These are phyloP conservation scores for Pelobates fuscus DNA, from an alignment of 2,113 vertebrate species.

Conservation along the genomic window DNA sequence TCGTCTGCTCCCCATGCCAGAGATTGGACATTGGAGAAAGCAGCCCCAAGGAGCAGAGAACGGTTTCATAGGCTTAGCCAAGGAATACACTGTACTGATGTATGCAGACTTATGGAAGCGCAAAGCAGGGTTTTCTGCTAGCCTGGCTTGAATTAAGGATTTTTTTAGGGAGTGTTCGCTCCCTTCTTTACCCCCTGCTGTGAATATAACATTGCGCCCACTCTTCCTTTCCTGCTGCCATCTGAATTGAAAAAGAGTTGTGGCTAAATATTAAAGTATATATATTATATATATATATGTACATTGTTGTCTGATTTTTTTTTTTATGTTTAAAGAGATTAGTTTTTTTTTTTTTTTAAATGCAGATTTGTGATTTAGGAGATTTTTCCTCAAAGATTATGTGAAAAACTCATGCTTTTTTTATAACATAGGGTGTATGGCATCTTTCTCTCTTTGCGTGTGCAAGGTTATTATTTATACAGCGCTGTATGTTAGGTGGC, in stretches of 20 bases:
- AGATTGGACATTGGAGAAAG: conserved; percentile 66
- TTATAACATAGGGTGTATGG: too few relatives aligned
- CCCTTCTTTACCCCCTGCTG: conserved; percentile 32
- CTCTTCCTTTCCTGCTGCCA: conserved; percentile 35
- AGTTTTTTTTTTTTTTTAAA: too few relatives aligned
- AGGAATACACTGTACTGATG: conserved; percentile 61
- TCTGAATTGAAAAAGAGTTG: conserved; percentile 73
- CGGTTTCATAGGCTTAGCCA: conserved; percentile 31
- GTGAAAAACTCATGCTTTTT: too few relatives aligned
- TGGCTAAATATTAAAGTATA: conserved; percentile 83
- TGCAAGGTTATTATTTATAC: too few relatives aligned
- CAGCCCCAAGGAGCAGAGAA: conserved; percentile 41
- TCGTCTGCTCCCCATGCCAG: conserved; percentile 52
- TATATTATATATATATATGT: conserved; percentile 76
- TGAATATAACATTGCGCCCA: conserved; percentile 34
- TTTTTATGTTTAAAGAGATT: too few relatives aligned
- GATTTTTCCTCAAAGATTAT: too few relatives aligned
- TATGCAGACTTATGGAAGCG: conserved; percentile 56
- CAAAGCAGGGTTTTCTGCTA: conserved; percentile 26
- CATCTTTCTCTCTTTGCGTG: too few relatives aligned
- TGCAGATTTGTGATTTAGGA: too few relatives aligned
- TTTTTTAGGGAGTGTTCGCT: conserved; percentile 31
- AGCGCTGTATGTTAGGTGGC: too few relatives aligned
- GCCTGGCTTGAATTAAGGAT: conserved; percentile 37
- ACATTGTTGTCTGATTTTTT: background rate